Percentiles rank a stretch among this genome's conserved stretches.
Evolutionary conservation across 1,140 invertebrate species (phyloP).

Genomic region (Acromyrmex heyeri): DNA sequence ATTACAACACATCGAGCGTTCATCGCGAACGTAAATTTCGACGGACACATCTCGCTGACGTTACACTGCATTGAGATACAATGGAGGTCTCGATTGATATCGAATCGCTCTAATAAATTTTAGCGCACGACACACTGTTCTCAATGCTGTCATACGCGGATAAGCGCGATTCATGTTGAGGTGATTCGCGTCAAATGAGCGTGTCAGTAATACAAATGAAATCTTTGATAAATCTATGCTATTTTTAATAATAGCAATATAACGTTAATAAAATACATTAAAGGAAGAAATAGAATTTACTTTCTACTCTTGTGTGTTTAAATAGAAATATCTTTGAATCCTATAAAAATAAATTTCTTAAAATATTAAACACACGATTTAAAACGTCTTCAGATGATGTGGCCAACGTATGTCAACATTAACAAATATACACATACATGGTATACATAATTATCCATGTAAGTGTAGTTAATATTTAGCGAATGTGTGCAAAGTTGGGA

Average conservation of each 20-base stretch:
- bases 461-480: no score
- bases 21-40: conserved; percentile 54
- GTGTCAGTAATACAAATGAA: conserved; percentile 1
- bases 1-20: conserved; percentile 38
- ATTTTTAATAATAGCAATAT: not conserved
- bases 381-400: no score
- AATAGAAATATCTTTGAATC: not conserved
- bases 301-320: not conserved
- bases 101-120: conserved; percentile 58
- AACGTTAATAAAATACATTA: not conserved
- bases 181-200: not conserved
- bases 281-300: not conserved
- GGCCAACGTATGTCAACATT: no score
- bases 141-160: conserved; percentile 50
- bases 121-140: conserved; percentile 27
- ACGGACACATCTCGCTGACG: conserved; percentile 27
- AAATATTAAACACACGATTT: not conserved
- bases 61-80: conserved; percentile 55
- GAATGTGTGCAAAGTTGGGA: no score
- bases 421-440: no score
- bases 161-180: conserved; percentile 38
- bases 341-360: not conserved
- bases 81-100: conserved; percentile 57
- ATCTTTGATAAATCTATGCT: not conserved
- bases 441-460: no score